phyloP scores from a whole-genome alignment of 2,113 vertebrate species.

The Oreochromis spilurus region DNA sequence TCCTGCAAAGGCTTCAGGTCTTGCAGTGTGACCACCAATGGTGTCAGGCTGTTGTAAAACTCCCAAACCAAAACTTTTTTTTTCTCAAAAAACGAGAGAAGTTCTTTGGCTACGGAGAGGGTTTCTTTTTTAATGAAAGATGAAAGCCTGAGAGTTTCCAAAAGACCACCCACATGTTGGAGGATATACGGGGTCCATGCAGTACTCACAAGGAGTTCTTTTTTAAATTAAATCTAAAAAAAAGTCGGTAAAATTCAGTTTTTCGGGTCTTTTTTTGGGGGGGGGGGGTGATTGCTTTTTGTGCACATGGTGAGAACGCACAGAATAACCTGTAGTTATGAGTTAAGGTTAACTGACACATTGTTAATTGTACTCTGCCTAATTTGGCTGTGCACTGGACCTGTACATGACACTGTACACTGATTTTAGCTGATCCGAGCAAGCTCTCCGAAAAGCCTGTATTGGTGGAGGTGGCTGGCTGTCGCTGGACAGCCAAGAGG shows the following conservation, averaged over 20 bases:
- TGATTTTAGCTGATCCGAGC: neutral
- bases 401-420: neutral
- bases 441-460: neutral
- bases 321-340: neutral
- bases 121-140: neutral
- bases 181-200: neutral
- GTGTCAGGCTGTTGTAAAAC: neutral
- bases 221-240: neutral
- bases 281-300: neutral
- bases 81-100: neutral
- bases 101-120: neutral
- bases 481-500: neutral
- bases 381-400: neutral
- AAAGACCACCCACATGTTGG: slow-evolving; percentile 17
- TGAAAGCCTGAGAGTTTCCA: neutral
- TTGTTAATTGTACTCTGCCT: neutral
- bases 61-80: neutral
- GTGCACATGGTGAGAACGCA: neutral
- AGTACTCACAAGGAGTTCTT: neutral
- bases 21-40: neutral
- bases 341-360: neutral
- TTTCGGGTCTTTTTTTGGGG: neutral
- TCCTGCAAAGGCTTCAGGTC: neutral
- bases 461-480: neutral
- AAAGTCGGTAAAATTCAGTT: neutral